phyloP scores from a whole-genome alignment of 2,888 invertebrate genomes.

The Ophioninae sp. region DNA sequence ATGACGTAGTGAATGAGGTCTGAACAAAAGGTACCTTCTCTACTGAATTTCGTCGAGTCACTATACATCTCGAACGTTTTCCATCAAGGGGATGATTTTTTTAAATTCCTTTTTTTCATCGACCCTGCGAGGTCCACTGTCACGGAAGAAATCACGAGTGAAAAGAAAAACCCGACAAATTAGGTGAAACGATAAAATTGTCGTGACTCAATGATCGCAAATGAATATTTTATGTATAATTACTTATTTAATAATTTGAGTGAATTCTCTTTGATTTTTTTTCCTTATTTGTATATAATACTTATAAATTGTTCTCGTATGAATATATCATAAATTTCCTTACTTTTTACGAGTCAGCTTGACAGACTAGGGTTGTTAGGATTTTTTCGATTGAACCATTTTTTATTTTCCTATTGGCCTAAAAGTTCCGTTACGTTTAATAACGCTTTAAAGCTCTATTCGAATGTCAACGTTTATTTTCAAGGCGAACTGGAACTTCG shows the following conservation, averaged over 20 bases:
- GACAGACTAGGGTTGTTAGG: too few relatives aligned
- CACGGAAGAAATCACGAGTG: not conserved
- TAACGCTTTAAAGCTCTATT: too few relatives aligned
- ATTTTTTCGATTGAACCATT: too few relatives aligned
- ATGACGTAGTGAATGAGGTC: conserved; percentile 52
- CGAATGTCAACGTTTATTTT: too few relatives aligned
- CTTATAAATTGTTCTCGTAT: too few relatives aligned
- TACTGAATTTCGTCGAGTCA: conserved; percentile 43
- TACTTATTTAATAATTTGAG: not conserved
- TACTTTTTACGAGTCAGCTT: too few relatives aligned
- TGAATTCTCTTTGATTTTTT: not conserved
- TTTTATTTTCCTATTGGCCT: too few relatives aligned
- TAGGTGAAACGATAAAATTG: not conserved
- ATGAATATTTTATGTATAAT: not conserved
- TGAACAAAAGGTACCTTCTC: conserved; percentile 63
- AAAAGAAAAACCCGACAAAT: not conserved
- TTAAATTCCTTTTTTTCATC: conserved; percentile 9
- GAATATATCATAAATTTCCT: too few relatives aligned
- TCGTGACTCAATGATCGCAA: not conserved
- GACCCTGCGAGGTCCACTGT: not conserved
- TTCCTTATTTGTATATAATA: not conserved
- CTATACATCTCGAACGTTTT: conserved; percentile 21
- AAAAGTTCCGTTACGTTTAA: too few relatives aligned
- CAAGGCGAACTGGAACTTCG: too few relatives aligned
- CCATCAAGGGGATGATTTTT: not conserved